Percentiles rank a stretch among this genome's conserved stretches.
phyloP scores from a whole-genome alignment of 2,888 invertebrate species.

The Xanthostigma xanthostigma region DNA sequence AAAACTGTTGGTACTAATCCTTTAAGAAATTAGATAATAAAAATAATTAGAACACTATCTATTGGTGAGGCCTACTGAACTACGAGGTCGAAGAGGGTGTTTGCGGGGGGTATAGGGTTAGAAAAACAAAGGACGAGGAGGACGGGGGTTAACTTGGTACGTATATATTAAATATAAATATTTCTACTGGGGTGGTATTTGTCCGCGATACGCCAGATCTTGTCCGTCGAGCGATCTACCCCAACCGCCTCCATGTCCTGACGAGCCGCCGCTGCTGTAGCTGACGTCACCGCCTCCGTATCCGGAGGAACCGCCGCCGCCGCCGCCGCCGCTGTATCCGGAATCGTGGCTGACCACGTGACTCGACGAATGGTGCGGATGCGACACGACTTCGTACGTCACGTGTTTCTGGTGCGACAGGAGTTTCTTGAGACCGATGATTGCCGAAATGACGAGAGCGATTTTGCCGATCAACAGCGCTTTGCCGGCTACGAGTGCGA shows the following conservation, averaged over 20 bases:
- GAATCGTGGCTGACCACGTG: constrained; percentile 55
- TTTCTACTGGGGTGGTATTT: constrained; percentile 30
- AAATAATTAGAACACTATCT: neutral
- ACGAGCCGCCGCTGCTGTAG: constrained; percentile 38
- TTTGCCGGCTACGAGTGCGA: constrained; percentile 74
- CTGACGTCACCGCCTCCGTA: constrained; percentile 33
- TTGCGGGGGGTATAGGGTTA: neutral
- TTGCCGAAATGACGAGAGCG: constrained; percentile 66
- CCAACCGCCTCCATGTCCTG: constrained; percentile 52
- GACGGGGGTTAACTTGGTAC: neutral
- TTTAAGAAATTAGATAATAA: neutral
- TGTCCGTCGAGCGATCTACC: constrained; percentile 63
- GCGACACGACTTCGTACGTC: constrained; percentile 75
- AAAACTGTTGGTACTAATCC: neutral
- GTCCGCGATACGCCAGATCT: constrained; percentile 64
- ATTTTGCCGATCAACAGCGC: constrained; percentile 73
- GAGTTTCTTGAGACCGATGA: constrained; percentile 72
- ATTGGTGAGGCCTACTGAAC: neutral
- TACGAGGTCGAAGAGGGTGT: neutral
- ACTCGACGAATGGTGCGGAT: constrained; percentile 62
- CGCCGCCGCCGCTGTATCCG: constrained; percentile 31
- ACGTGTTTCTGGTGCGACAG: constrained; percentile 64
- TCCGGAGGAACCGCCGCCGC: constrained; percentile 39
- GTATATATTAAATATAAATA: neutral
- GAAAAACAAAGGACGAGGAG: neutral